Conservation (phyloP, 2,797 vertebrate species). For the Cryptoprocta ferox region DNA sequence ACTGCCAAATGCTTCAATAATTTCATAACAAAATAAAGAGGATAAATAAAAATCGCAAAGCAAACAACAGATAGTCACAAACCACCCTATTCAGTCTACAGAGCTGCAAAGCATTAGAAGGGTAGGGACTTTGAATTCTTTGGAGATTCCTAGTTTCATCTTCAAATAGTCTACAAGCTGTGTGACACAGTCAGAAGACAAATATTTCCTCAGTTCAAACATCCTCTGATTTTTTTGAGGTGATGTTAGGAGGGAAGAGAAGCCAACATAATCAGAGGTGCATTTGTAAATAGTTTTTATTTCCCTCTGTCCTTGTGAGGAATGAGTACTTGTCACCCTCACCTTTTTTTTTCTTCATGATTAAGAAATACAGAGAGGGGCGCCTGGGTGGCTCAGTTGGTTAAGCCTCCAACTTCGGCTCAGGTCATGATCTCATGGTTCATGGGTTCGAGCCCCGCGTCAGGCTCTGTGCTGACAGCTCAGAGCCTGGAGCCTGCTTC, state of each 20-base stretch:
- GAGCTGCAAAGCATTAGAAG: not conserved
- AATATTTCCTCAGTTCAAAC: not conserved
- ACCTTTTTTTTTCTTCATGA: not conserved
- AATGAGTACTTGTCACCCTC: not conserved
- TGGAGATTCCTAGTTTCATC: accelerated
- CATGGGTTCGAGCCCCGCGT: too few relatives aligned
- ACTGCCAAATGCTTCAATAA: not conserved
- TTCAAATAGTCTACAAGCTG: not conserved
- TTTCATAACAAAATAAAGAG: slow-evolving; percentile 40
- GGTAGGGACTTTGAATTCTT: not conserved
- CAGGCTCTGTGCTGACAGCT: too few relatives aligned
- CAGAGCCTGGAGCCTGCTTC: too few relatives aligned
- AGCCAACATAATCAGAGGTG: not conserved
- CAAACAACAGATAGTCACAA: not conserved
- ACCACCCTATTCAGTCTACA: not conserved
- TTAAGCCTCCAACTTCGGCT: too few relatives aligned
- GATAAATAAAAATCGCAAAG: slow-evolving; percentile 16
- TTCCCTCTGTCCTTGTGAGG: not conserved
- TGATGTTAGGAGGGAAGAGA: too few relatives aligned
- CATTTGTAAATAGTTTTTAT: not conserved
- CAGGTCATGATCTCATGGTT: too few relatives aligned
- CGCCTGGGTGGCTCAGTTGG: too few relatives aligned
- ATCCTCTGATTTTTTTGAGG: not conserved
- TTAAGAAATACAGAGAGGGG: not conserved
- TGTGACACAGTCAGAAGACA: not conserved